These are phyloP conservation scores for Hippocampus abdominalis DNA, from an alignment of 2,113 vertebrate species.

Conservation along the genomic window DNA sequence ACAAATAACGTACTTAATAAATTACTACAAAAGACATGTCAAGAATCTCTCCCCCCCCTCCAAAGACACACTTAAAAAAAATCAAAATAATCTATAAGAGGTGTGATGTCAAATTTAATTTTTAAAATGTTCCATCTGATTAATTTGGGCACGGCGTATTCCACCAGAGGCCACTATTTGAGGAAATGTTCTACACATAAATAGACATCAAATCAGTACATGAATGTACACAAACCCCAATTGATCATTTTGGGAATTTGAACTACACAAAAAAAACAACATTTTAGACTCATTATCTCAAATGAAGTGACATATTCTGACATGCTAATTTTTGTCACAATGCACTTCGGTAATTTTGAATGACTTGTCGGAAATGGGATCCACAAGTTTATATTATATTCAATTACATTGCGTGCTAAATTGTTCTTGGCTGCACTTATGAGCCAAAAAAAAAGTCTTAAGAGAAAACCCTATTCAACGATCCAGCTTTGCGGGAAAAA, in stretches of 20 bases:
- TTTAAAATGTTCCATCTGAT: not conserved
- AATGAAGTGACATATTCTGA: not conserved
- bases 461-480: not conserved
- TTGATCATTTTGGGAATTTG: not conserved
- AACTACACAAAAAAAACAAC: not conserved
- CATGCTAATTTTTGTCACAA: not conserved
- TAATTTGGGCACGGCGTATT: not conserved
- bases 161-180: not conserved
- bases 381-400: not conserved
- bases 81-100: no score
- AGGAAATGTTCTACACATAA: not conserved
- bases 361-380: not conserved
- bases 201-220: not conserved
- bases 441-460: not conserved
- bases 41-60: no score
- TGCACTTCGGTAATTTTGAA: not conserved
- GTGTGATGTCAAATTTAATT: not conserved
- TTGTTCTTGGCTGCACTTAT: not conserved
- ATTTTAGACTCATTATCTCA: not conserved
- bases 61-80: no score
- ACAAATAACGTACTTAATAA: no score
- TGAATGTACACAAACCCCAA: not conserved
- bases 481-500: no score
- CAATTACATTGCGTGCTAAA: no score
- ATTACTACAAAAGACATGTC: no score